phyloP scores from a whole-genome alignment of 2,113 vertebrate species.

The Aldabrachelys gigantea region DNA sequence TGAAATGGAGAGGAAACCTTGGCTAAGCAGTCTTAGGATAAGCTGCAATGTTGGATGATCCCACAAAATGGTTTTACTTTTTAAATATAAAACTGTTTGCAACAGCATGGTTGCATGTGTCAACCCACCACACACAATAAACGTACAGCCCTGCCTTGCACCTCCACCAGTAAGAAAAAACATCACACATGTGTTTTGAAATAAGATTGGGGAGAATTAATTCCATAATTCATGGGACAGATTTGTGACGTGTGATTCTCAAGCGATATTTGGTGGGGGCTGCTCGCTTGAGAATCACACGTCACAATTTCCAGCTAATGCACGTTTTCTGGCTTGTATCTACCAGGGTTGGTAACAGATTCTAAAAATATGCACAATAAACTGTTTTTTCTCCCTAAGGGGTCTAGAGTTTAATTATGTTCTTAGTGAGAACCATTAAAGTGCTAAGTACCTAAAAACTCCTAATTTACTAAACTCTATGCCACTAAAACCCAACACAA shows the following conservation, averaged over 20 bases:
- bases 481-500: slow-evolving; percentile 69
- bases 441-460: slow-evolving; percentile 71
- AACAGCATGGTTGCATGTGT: background rate
- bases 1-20: background rate
- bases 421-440: slow-evolving; percentile 76
- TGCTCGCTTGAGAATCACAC: background rate
- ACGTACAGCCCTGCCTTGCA: slow-evolving; percentile 13
- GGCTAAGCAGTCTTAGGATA: background rate
- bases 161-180: slow-evolving; percentile 1
- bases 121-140: background rate
- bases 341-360: slow-evolving; percentile 52
- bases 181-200: background rate
- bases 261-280: background rate
- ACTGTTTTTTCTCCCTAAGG: slow-evolving; percentile 62
- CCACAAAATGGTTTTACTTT: background rate
- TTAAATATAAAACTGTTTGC: slow-evolving; percentile 5
- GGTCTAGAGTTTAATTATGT: slow-evolving; percentile 72
- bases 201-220: slow-evolving; percentile 37
- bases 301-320: slow-evolving; percentile 20
- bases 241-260: slow-evolving; percentile 60
- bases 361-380: slow-evolving; percentile 76
- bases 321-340: slow-evolving; percentile 32
- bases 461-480: slow-evolving; percentile 68
- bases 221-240: slow-evolving; percentile 42
- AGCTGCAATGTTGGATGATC: background rate